These are phyloP conservation scores for Sparus aurata DNA, from an alignment of 2,797 vertebrate species.

Conservation along the genomic window DNA sequence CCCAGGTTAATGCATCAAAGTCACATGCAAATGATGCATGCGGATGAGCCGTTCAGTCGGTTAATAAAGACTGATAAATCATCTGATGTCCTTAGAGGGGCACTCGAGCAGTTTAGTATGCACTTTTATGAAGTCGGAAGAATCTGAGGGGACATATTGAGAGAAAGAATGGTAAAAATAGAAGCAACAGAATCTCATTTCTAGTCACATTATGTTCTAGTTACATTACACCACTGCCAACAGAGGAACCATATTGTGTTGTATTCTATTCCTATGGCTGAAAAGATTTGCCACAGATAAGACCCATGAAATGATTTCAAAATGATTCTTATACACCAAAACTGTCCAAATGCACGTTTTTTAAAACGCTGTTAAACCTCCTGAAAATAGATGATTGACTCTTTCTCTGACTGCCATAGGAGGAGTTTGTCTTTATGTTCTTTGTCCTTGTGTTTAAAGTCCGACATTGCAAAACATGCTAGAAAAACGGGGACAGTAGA, in stretches of 20 bases:
- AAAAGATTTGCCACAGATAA: slow-evolving; percentile 11
- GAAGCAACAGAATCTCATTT: not conserved
- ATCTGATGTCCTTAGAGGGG: slow-evolving; percentile 23
- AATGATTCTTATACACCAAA: not conserved
- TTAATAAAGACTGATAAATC: slow-evolving; percentile 25
- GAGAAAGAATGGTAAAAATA: not conserved
- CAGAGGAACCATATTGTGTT: no score
- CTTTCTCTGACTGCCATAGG: no score
- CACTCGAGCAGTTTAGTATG: not conserved
- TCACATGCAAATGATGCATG: slow-evolving; percentile 23
- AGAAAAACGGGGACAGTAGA: no score
- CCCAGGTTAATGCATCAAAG: slow-evolving; percentile 17
- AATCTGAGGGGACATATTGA: not conserved
- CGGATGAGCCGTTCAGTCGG: slow-evolving; percentile 7
- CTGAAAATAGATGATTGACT: no score
- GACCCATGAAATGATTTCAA: not conserved
- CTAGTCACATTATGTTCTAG: not conserved
- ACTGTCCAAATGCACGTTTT: no score
- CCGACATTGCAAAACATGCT: no score
- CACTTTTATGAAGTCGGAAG: no score
- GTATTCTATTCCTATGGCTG: not conserved
- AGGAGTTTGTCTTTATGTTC: no score
- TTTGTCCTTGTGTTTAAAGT: no score
- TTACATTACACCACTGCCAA: no score
- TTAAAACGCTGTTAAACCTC: no score